Evolutionary conservation across 2,113 vertebrate species (phyloP), one percentile per base, ranked within the genome.

Genomic region (cattle (Bos taurus)): DNA sequence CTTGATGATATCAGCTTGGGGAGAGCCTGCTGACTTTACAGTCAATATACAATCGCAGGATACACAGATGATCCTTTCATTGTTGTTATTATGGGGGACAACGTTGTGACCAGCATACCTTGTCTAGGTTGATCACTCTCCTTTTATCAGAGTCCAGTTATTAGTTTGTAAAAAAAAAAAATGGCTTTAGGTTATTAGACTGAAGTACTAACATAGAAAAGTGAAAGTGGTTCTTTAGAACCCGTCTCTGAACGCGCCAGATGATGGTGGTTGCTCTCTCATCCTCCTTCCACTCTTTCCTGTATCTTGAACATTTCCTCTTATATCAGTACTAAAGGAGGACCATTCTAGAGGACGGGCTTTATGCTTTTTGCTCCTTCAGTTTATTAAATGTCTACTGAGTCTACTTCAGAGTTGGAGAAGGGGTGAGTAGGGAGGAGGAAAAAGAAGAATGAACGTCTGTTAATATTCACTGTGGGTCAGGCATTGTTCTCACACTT

Each of bases 141-240:
- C 54, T 97, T 91, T 95, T 80, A 96, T 86, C 81, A 90, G 60
- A 94, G 80, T 36, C 90, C 90, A 52, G 94, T 94, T 96, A 87
- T 90, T 95, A 59, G 93, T 92, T 93, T 93, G 56, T 90, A 62
- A 71, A 91, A 43, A 43, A 88, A 3, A 60, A 80, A 17, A 50
- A 46, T 28, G 33, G 40, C 54, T 93, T 93, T 90, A 56, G 78
- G 46, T 74, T 52, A 92, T 87, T 26, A 71, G 92, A 85, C 60
- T 17, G 78, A 91, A 95, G 25, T 2, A 14, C 16, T n/a, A 33
- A 89, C 2, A 28, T 5, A 17, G 43, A 83, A 81, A 48, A 62
- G 33, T 43, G n/a, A 52, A 52, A 80, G 33, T 23, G 21, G 43
- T 7, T 11, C 43, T 60, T 88, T 33, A 64, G 67, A 74, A 59